phyloP scores from a whole-genome alignment of 2,888 invertebrate species.

The Oxytorus armatus region DNA sequence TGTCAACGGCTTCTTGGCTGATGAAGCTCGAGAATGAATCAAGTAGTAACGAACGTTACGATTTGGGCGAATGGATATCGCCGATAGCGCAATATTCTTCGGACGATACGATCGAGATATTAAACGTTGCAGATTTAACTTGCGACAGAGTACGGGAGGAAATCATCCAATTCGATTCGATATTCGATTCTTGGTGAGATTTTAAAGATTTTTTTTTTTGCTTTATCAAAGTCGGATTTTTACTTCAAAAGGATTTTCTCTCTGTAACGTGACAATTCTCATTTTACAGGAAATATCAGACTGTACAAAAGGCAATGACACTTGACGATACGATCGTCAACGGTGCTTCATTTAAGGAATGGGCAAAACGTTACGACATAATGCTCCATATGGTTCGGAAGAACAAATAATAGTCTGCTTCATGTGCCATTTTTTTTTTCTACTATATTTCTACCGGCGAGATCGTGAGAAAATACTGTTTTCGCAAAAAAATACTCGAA shows the following conservation, averaged over 20 bases:
- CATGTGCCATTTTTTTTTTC: constrained; percentile 8
- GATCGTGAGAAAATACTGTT: constrained; percentile 21
- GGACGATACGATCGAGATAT: constrained; percentile 72
- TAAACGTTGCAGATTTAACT: constrained; percentile 69
- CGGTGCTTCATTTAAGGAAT: constrained; percentile 77
- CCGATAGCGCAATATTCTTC: constrained; percentile 45
- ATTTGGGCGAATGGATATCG: constrained; percentile 52
- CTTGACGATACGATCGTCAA: constrained; percentile 75
- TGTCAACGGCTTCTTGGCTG: constrained; percentile 64
- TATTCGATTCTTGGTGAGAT: constrained; percentile 75
- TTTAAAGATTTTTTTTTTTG: neutral
- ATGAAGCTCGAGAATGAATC: constrained; percentile 57
- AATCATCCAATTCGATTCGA: constrained; percentile 73
- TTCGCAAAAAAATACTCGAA: constrained; percentile 30
- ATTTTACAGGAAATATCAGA: constrained; percentile 77
- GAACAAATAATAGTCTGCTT: constrained; percentile 59
- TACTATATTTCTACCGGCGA: constrained; percentile 5
- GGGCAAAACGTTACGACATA: constrained; percentile 77
- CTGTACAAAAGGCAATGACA: constrained; percentile 74
- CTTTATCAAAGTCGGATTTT: neutral
- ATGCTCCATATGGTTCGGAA: constrained; percentile 77
- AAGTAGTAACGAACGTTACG: constrained; percentile 60
- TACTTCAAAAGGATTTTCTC: neutral
- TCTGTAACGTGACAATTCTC: constrained; percentile 29
- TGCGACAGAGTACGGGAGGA: constrained; percentile 72